Evolutionary conservation across 1,140 invertebrate genomes (phyloP), one percentile per base, ranked within the genome.

Genomic region (Heliothis virescens): DNA sequence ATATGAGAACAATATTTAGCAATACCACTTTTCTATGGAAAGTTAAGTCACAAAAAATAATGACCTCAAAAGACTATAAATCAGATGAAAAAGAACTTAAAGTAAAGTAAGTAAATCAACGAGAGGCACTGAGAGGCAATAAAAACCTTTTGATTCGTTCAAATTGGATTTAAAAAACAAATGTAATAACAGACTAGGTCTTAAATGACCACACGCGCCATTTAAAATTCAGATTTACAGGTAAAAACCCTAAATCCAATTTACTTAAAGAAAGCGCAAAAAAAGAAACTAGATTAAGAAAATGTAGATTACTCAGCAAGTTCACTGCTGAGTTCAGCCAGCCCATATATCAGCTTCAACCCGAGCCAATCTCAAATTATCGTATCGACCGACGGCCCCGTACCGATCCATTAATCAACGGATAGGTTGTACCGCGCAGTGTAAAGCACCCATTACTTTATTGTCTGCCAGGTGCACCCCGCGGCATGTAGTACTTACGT

Each of bases 381-480:
- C 67, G 78, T 74, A 79, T 79, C 79, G 74, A 76, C 48, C 60
- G 74, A 53, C 59, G 74, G 74, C 74, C 60, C 48, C 60, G 48
- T 57, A 34, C 60, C 75, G 52, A 83, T 79, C 79, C 83, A 86
- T 85, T 86, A 86, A 86, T 86, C 82, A 86, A 79, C 65, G 1
- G 80, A 82, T 79, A 63, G 79, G 79, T 80, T 74, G 80, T 77
- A 82, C 73, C 78, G 67, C 50, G 83, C 80, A 76, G 65, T 76
- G 74, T 65, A 76, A 29, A 29, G 48, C 47, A 69, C 79, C 83
- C 80, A 85, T 86, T 86, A 85, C 85, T 78, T 75, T 76, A 76
- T 76, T 85, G 82, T 79, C 79, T 80, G 78, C 81, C 80, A 86
- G 85, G 85, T 86, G 83, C 69, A 79, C 67, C 55, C 18, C 34